Conservation (phyloP, 2,113 vertebrate species). For the Todiramphus saurophagus region DNA sequence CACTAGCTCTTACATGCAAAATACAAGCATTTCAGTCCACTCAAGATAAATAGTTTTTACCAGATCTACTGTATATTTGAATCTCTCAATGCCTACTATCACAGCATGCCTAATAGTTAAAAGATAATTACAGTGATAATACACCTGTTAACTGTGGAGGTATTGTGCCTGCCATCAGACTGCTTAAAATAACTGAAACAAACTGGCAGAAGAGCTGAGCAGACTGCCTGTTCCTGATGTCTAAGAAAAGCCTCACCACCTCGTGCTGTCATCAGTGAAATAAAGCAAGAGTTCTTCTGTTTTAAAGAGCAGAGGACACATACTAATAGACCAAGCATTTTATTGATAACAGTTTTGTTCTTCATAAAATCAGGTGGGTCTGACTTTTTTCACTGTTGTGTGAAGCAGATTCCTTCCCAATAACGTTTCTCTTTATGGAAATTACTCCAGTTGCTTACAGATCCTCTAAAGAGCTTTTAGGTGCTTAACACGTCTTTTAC, state of each 20-base stretch:
- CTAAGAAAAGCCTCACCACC: slow-evolving; percentile 16
- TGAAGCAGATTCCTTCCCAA: not conserved
- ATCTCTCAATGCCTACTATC: slow-evolving; percentile 54
- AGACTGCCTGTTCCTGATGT: slow-evolving; percentile 19
- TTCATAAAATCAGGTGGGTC: not conserved
- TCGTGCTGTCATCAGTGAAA: slow-evolving; percentile 19
- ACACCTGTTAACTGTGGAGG: slow-evolving; percentile 32
- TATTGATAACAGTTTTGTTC: not conserved
- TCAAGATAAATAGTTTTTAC: slow-evolving; percentile 10
- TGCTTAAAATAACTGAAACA: slow-evolving; percentile 37
- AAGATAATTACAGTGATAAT: slow-evolving; percentile 48
- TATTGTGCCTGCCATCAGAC: not conserved
- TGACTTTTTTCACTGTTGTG: not conserved
- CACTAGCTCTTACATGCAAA: not conserved
- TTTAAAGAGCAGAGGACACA: not conserved
- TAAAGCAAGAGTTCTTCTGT: not conserved
- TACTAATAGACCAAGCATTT: not conserved
- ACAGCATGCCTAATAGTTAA: slow-evolving; percentile 51
- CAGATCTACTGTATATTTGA: not conserved
- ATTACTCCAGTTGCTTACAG: not conserved
- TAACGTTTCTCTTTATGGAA: not conserved
- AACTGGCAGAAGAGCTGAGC: slow-evolving; percentile 5
- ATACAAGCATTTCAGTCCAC: not conserved
- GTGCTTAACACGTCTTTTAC: not conserved
- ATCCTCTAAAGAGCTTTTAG: not conserved